Conservation (phyloP, 2,888 invertebrate genomes). For the Brachypalpus laphriformis region DNA sequence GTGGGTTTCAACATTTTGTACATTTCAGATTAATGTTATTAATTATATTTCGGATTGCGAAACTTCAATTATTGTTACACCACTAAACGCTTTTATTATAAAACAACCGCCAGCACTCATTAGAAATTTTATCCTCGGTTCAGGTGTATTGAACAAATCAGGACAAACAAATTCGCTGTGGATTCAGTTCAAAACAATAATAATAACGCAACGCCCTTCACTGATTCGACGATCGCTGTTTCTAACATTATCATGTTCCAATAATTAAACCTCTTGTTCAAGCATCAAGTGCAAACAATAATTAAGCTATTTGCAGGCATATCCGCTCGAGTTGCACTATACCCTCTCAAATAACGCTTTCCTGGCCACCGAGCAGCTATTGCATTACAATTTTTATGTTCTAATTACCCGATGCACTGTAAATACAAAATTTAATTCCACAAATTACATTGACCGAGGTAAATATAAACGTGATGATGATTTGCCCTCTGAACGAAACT, state of each 20-base stretch:
- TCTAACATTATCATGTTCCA: constrained; percentile 24
- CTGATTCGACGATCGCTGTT: not conserved
- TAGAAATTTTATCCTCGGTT: no score
- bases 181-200: not conserved
- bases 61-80: no score
- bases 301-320: constrained; percentile 30
- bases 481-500: constrained; percentile 51
- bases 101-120: no score
- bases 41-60: no score
- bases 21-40: no score
- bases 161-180: not conserved
- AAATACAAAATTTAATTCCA: constrained; percentile 62
- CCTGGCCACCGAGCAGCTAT: not conserved
- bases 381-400: constrained; percentile 51
- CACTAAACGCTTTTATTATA: no score
- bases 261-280: constrained; percentile 31
- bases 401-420: constrained; percentile 62
- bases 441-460: constrained; percentile 58
- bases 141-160: not conserved
- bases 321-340: not conserved
- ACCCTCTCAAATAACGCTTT: not conserved
- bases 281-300: constrained; percentile 53
- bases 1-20: no score
- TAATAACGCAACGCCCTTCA: not conserved
- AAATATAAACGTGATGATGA: constrained; percentile 60